Conservation (phyloP, 2,113 vertebrate genomes). For the Paramormyrops kingsleyae region DNA sequence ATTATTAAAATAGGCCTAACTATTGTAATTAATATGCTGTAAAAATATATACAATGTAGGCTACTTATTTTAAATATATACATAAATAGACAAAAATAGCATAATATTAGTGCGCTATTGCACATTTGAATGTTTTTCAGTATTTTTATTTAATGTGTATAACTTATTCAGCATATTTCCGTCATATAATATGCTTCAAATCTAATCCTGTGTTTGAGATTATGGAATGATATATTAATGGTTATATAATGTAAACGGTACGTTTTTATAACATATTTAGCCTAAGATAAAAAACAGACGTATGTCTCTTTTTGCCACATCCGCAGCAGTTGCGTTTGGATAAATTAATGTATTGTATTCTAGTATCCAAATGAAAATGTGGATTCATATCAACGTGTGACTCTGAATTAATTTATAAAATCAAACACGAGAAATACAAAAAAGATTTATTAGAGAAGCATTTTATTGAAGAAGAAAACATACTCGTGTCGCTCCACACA, state of each 20-base stretch:
- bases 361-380: background rate
- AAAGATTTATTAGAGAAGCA: background rate
- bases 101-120: background rate
- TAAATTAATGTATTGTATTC: background rate
- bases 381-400: background rate
- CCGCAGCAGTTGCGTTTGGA: background rate
- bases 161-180: background rate
- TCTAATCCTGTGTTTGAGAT: background rate
- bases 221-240: background rate
- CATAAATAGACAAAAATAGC: background rate
- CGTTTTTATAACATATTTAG: background rate
- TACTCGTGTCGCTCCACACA: constrained; percentile 4
- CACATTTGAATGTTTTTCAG: background rate
- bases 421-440: background rate
- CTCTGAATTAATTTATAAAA: background rate
- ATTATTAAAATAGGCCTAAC: background rate
- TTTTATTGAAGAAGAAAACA: constrained; percentile 19
- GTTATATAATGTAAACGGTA: background rate
- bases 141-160: background rate
- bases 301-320: background rate
- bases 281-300: background rate
- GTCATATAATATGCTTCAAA: background rate
- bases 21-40: background rate
- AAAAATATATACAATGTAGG: background rate
- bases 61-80: background rate